Conservation (phyloP, 30 jellyfish, hydroid and myxozoan species). For the Pseudorhiza aurosa region DNA sequence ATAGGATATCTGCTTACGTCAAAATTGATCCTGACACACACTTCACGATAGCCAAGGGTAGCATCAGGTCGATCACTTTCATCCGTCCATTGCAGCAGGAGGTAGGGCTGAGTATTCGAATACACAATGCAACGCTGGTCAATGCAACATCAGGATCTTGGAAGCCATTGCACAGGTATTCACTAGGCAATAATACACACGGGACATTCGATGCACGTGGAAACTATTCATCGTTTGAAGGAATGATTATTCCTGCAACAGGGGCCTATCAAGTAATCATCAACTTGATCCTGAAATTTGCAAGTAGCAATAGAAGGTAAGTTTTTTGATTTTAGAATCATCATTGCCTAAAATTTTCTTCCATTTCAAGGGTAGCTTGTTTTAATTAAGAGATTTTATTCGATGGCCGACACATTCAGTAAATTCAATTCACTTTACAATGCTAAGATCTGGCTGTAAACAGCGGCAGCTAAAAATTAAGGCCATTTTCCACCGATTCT, state of each 20-base stretch:
- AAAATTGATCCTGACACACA: constrained; percentile 23
- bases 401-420: too few species aligned
- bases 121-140: constrained; percentile 13
- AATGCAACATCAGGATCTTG: constrained; percentile 18
- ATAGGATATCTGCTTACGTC: constrained; percentile 41
- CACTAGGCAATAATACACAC: constrained; percentile 27
- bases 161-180: constrained; percentile 21
- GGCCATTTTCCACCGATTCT: too few species aligned
- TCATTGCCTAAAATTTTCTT: neutral
- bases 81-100: constrained; percentile 33
- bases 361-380: too few species aligned
- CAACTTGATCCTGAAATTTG: constrained; percentile 45
- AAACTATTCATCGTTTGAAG: constrained; percentile 43
- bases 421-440: too few species aligned
- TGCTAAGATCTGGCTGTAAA: too few species aligned
- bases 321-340: neutral
- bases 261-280: constrained; percentile 81
- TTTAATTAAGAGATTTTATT: too few species aligned
- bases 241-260: constrained; percentile 66
- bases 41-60: constrained; percentile 41
- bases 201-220: constrained; percentile 76
- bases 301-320: constrained; percentile 20
- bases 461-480: too few species aligned
- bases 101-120: constrained; percentile 53
- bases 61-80: constrained; percentile 40